A percentile compares a stretch with the other conserved stretches of the same genome.
These are phyloP conservation scores for Notodromas monacha DNA, from an alignment of 2,888 invertebrate species.

Conservation along the genomic window DNA sequence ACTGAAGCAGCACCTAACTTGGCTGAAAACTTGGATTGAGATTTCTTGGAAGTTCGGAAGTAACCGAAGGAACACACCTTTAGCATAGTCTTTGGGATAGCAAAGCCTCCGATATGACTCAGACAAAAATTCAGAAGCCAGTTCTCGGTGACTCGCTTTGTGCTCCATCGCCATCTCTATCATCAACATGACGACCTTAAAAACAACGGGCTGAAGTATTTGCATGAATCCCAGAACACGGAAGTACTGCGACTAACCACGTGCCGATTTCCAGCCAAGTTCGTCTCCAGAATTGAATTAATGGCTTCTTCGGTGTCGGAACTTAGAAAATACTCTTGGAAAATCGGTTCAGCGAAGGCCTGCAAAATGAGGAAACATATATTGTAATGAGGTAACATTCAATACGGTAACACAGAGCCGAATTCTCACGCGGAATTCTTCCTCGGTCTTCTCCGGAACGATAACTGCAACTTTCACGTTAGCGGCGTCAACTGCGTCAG, in stretches of 20 bases:
- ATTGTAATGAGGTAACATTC: no score
- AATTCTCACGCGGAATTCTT: conserved; percentile 29
- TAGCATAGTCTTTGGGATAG: conserved; percentile 37
- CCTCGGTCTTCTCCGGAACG: conserved; percentile 35
- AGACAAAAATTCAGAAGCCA: conserved; percentile 61
- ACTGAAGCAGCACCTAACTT: no score
- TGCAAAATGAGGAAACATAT: no score
- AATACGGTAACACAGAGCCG: no score
- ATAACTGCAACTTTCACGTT: conserved; percentile 50
- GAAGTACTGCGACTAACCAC: no score
- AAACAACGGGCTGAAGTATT: no score
- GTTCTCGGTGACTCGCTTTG: conserved; percentile 61
- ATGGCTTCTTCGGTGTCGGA: conserved; percentile 46
- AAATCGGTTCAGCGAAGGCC: no score
- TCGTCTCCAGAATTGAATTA: conserved; percentile 11
- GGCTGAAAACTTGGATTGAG: no score
- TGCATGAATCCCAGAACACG: no score
- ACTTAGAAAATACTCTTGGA: conserved; percentile 64
- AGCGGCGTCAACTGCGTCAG: conserved; percentile 31
- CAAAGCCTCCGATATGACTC: conserved; percentile 51
- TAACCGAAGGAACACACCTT: no score
- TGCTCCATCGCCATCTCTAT: conserved; percentile 51
- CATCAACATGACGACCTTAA: conserved; percentile 20
- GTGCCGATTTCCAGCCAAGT: no score
- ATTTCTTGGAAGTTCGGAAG: no score